Evolutionary conservation across 2,797 vertebrate species (phyloP), one percentile per base, ranked within the genome.

Genomic region (Peromyscus attwateri): DNA sequence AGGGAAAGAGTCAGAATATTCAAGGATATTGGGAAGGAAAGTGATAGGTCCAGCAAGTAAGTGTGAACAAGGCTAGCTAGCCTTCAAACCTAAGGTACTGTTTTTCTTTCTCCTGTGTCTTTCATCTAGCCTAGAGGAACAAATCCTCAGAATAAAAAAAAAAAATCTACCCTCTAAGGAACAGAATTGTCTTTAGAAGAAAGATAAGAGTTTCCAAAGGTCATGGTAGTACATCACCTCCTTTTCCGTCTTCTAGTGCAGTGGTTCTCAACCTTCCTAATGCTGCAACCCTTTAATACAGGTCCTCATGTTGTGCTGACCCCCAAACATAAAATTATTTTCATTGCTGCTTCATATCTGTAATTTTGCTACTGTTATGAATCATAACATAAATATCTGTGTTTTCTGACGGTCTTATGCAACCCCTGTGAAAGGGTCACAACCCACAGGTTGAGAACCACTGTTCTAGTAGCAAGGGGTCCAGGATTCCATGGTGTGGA

Each of bases 11-110:
- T 66, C 40, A 23, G 82, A 84, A 34, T 52, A 64, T 27, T 4
- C 29, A 76, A 96, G 16, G n/a, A 60, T 84, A 4, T 2, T 71
- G 49, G 12, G 1, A 57, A 94, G 52, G 3, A 55, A 55, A 70
- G 43, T 9, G 10, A 91, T 31, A 37, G 12, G 21, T 92, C 97
- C 62, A 92, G 71, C 52, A 95, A 87, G n/a, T 43, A 11, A 87
- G 40, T 66, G 29, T n/a, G 1, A n/a, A 77, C 52, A 81, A 94
- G 40, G 80, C 13, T 81, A 94, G 23, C 57, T 57, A 89, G 34
- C 10, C 68, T 91, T 40, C 52, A 12, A 95, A 25, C 27, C 55
- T 6, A 55, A 60, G 43, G 43, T 66, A 17, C 5, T 43, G 4
- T 4, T 37, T 10, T 57, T 88, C 79, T 94, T 89, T 85, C 6